Evolutionary conservation across 2,888 invertebrate genomes (phyloP).

Genomic region (Exephanes ischioxanthus): DNA sequence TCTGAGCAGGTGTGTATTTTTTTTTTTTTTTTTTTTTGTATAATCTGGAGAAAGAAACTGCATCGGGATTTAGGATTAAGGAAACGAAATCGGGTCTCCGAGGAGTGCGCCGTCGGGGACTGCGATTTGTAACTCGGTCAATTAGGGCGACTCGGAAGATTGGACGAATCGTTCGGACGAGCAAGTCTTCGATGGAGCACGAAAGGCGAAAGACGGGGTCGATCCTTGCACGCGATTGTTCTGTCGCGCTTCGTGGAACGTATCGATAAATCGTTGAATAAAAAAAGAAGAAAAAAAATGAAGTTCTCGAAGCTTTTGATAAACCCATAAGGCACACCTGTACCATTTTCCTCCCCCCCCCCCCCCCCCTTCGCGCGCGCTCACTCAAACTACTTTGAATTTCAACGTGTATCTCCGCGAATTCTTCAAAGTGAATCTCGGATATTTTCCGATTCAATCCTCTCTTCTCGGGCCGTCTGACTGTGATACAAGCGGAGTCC

Average conservation of each 20-base stretch:
- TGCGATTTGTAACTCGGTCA: not conserved
- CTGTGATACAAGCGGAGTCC: conserved; percentile 49
- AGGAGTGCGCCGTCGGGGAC: not conserved
- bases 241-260: conserved; percentile 16
- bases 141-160: conserved; percentile 14
- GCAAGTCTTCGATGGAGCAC: conserved; percentile 2
- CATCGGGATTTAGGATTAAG: not conserved
- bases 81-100: not conserved
- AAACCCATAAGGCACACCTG: conserved; percentile 32
- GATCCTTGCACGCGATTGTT: conserved; percentile 46
- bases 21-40: not conserved
- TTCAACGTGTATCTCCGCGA: conserved; percentile 63
- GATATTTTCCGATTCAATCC: conserved; percentile 60
- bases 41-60: not conserved
- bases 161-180: conserved; percentile 27
- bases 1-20: not conserved
- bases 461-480: conserved; percentile 12
- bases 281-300: not conserved
- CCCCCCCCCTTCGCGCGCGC: conserved; percentile 21
- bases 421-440: conserved; percentile 65
- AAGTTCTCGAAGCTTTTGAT: conserved; percentile 45
- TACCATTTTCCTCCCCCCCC: conserved; percentile 5
- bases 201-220: conserved; percentile 20
- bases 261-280: conserved; percentile 59
- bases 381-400: conserved; percentile 62